A percentile compares a stretch with the other conserved stretches of the same genome.
phyloP scores from a whole-genome alignment of 2,797 vertebrate species.

The Anisognathus igniventris region DNA sequence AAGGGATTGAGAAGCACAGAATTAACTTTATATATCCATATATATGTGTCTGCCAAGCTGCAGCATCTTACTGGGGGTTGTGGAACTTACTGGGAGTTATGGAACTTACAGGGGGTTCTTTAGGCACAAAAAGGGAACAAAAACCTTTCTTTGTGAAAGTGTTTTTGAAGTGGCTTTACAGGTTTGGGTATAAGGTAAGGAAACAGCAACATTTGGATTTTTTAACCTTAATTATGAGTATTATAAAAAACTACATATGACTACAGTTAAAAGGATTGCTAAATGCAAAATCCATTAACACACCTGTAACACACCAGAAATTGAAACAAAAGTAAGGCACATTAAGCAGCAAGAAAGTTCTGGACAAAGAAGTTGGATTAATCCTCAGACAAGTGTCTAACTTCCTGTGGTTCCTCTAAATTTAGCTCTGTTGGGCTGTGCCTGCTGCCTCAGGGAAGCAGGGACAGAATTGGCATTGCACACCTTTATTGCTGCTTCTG shows the following conservation, averaged over 20 bases:
- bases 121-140: neutral
- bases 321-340: neutral
- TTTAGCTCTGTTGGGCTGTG: neutral
- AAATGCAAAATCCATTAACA: neutral
- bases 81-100: neutral
- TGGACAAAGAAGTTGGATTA: neutral
- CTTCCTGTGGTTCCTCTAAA: neutral
- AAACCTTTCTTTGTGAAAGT: neutral
- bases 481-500: conserved; percentile 23
- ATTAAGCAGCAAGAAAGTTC: neutral
- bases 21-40: neutral
- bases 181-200: neutral
- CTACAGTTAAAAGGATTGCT: accelerated
- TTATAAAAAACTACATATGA: no score
- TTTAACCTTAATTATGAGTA: neutral
- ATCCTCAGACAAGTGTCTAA: neutral
- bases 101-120: neutral
- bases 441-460: conserved; percentile 15
- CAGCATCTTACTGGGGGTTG: neutral
- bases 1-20: neutral
- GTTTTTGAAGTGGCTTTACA: neutral
- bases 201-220: neutral
- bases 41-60: accelerated
- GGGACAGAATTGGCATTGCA: neutral
- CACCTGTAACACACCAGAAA: neutral